Percentiles rank a stretch among this genome's conserved stretches.
phyloP scores from a whole-genome alignment of 2,888 invertebrate genomes.

The Syritta pipiens region DNA sequence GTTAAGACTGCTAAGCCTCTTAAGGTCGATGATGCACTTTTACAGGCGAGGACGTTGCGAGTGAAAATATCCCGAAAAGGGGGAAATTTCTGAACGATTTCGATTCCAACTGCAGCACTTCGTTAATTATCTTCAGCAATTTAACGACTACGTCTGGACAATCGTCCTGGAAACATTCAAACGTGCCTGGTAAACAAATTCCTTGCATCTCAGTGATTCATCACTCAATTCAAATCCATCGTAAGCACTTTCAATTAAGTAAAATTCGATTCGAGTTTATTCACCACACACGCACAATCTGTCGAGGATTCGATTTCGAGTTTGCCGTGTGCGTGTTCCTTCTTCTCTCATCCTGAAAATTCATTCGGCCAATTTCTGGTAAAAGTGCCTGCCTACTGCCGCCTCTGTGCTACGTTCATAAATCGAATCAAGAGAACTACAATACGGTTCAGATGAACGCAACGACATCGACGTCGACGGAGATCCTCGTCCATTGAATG shows the following conservation, averaged over 20 bases:
- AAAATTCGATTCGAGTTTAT: slow-evolving; percentile 31
- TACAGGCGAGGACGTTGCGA: too few relatives aligned
- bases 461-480: neutral
- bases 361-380: slow-evolving; percentile 6
- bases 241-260: slow-evolving; percentile 51
- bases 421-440: slow-evolving; percentile 50
- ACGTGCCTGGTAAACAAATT: slow-evolving; percentile 15
- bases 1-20: too few relatives aligned
- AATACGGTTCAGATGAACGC: slow-evolving; percentile 11
- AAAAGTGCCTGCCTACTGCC: neutral
- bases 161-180: neutral
- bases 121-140: too few relatives aligned
- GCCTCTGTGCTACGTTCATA: slow-evolving; percentile 24
- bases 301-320: slow-evolving; percentile 11
- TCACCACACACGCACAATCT: slow-evolving; percentile 26
- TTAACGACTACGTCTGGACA: too few relatives aligned
- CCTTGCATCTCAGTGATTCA: slow-evolving; percentile 4
- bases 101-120: too few relatives aligned
- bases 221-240: slow-evolving; percentile 24
- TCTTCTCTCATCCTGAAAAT: neutral
- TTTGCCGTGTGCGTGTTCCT: neutral
- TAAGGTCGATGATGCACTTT: too few relatives aligned
- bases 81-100: too few relatives aligned
- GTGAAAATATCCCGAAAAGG: too few relatives aligned
- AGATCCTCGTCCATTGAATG: slow-evolving; percentile 23